Evolutionary conservation across 2,797 vertebrate genomes (phyloP).

Genomic region (Echiichthys vipera): DNA sequence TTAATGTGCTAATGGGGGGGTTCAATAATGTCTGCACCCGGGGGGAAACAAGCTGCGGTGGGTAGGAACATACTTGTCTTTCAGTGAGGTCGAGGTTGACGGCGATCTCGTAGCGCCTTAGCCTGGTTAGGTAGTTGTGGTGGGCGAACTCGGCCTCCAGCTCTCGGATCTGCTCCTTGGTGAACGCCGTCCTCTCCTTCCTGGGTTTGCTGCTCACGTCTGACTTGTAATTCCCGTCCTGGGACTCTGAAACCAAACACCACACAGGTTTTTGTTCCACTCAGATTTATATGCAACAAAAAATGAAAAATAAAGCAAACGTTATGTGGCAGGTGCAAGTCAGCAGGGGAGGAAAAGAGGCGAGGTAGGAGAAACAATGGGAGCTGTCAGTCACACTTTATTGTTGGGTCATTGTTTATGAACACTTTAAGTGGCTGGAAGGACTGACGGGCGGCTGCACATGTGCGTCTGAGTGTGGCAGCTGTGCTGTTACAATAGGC

Average conservation of each 20-base stretch:
- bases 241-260: conserved; percentile 91
- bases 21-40: conserved; percentile 34
- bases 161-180: conserved; percentile 99
- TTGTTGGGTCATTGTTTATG: conserved; percentile 77
- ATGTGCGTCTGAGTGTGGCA: conserved; percentile 65
- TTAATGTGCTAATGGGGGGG: conserved; percentile 57
- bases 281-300: conserved; percentile 68
- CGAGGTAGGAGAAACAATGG: conserved; percentile 72
- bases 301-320: conserved; percentile 54
- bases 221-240: conserved; percentile 97
- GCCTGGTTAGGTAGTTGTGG: conserved; percentile 99
- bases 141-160: conserved; percentile 99
- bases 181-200: conserved; percentile 99
- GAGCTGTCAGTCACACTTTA: conserved; percentile 78
- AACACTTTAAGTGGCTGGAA: conserved; percentile 76
- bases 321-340: conserved; percentile 74
- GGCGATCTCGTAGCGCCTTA: conserved; percentile 98
- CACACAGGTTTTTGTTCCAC: conserved; percentile 70
- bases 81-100: conserved; percentile 99
- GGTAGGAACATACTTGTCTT: conserved; percentile 91
- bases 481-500: conserved; percentile 62
- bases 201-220: conserved; percentile 98
- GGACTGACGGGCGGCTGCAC: conserved; percentile 67
- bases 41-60: conserved; percentile 28
- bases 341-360: conserved; percentile 46